These are phyloP conservation scores for Xiphorhynchus elegans DNA, from an alignment of 2,113 vertebrate genomes.

Conservation along the genomic window DNA sequence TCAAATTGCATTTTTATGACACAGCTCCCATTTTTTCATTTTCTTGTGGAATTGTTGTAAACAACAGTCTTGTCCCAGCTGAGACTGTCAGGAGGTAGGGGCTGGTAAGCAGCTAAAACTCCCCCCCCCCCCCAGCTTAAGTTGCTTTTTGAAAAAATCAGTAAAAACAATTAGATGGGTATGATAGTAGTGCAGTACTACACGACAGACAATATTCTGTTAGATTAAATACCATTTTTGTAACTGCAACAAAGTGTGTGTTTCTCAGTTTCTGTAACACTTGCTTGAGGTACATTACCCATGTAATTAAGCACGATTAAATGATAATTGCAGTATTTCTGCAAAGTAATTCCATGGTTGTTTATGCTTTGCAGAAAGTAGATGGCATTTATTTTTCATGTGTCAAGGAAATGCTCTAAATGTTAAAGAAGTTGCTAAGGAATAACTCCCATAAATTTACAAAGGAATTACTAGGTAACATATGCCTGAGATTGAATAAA, in stretches of 20 bases:
- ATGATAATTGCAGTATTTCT: conserved; percentile 63
- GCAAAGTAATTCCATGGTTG: conserved; percentile 33
- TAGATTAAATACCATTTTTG: conserved; percentile 4
- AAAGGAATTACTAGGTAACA: conserved; percentile 5
- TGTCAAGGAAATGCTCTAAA: conserved; percentile 26
- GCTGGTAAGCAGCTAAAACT: background rate
- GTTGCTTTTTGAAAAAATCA: background rate
- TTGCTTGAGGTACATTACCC: conserved; percentile 64
- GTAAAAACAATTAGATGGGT: background rate
- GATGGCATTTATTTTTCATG: conserved; percentile 42
- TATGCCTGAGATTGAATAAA: background rate
- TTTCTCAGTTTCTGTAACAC: conserved; percentile 50
- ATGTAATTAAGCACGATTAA: conserved; percentile 69
- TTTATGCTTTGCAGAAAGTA: conserved; percentile 42
- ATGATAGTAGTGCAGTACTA: background rate
- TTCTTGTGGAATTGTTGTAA: background rate
- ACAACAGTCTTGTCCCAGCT: background rate
- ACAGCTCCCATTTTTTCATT: background rate
- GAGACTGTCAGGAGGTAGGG: background rate
- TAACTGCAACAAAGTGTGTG: background rate
- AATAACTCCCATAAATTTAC: conserved; percentile 42
- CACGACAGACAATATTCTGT: background rate
- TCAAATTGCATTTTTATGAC: background rate
- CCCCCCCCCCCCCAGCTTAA: accelerated
- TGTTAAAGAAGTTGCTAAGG: conserved; percentile 39